Evolutionary conservation across 37 sponge, comb jelly and placozoan species (phyloP).

Genomic region (Eunapius fragilis): DNA sequence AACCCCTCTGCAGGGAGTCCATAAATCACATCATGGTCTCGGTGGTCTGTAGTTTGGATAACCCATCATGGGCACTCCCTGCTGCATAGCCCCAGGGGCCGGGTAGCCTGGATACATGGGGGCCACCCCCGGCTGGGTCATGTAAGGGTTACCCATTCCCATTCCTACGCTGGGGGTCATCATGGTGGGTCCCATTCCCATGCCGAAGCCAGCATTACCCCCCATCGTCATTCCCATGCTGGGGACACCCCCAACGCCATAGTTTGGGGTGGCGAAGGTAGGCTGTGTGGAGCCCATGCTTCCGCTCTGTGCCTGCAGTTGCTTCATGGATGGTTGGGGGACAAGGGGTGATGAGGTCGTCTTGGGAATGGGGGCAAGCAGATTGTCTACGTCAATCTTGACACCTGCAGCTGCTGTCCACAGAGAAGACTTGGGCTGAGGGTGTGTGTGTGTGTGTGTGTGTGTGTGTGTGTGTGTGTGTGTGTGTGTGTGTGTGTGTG

Average conservation of each 20-base stretch:
- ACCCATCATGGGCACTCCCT: background rate
- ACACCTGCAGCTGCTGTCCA: slow-evolving; percentile 58
- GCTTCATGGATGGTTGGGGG: slow-evolving; percentile 68
- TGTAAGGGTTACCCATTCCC: slow-evolving; percentile 13
- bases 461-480: slow-evolving; percentile 19
- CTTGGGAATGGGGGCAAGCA: slow-evolving; percentile 28
- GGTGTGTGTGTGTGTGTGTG: slow-evolving; percentile 20
- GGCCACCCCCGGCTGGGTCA: slow-evolving; percentile 7
- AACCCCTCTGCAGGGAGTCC: background rate
- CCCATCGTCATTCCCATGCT: background rate
- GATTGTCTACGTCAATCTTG: slow-evolving; percentile 80
- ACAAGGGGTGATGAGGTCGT: background rate
- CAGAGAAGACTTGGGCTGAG: slow-evolving; percentile 20
- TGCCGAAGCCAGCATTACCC: background rate
- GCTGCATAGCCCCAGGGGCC: background rate
- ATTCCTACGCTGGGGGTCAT: slow-evolving; percentile 1
- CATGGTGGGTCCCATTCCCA: background rate
- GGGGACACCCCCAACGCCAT: slow-evolving; percentile 19
- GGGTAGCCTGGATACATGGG: background rate
- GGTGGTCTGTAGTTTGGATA: background rate
- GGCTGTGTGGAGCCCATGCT: slow-evolving; percentile 8
- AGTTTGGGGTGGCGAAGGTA: slow-evolving; percentile 18
- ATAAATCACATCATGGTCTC: background rate
- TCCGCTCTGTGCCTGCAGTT: slow-evolving; percentile 29
- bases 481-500: no score